Percentiles rank a stretch among this genome's conserved stretches.
Conservation (phyloP, 2,113 vertebrate genomes). For the Lasiurus borealis region DNA sequence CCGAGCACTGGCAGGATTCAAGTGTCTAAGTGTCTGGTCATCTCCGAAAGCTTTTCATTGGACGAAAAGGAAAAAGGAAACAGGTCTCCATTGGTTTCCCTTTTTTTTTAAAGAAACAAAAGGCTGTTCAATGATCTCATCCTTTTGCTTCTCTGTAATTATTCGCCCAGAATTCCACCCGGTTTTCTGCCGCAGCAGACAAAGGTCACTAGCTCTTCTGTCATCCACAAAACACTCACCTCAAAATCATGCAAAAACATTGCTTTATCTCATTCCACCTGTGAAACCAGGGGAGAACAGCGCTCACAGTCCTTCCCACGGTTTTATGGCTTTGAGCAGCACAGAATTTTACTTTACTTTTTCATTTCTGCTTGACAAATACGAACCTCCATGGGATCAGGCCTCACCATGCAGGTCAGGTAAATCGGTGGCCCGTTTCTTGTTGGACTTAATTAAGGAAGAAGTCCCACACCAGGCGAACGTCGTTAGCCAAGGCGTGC, state of each 20-base stretch:
- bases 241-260: constrained; percentile 17
- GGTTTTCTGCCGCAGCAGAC: constrained; percentile 18
- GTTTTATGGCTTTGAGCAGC: neutral
- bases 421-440: constrained; percentile 17
- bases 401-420: neutral
- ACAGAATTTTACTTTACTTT: neutral
- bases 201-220: constrained; percentile 27
- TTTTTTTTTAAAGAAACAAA: constrained; percentile 78
- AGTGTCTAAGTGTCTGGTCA: constrained; percentile 76
- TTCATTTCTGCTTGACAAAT: neutral
- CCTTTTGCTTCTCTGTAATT: constrained; percentile 53
- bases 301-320: neutral
- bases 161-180: constrained; percentile 35
- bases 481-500: neutral
- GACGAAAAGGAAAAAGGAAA: constrained; percentile 79
- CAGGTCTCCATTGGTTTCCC: constrained; percentile 74
- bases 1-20: constrained; percentile 64
- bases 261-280: neutral
- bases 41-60: constrained; percentile 81
- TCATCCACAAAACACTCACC: neutral
- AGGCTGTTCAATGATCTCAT: constrained; percentile 72
- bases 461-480: neutral
- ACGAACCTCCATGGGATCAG: neutral
- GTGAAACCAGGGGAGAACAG: neutral
- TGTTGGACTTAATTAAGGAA: constrained; percentile 8